Evolutionary conservation across 2,888 invertebrate species (phyloP), one percentile per base, ranked within the genome.

Genomic region (Diplazon laetatorius): DNA sequence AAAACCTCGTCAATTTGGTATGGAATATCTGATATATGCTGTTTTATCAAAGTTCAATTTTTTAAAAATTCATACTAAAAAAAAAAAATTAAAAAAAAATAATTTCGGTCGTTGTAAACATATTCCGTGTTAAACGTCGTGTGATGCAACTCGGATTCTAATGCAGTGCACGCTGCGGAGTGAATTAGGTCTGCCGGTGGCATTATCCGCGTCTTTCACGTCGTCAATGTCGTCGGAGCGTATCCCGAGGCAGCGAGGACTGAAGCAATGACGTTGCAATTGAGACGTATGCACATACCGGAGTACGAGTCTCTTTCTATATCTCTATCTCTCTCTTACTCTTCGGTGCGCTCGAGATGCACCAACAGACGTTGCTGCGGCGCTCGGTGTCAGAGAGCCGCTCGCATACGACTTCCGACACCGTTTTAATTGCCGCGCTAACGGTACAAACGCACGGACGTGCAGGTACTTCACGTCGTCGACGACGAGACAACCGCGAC

Each of bases 401-500:
- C 81, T n/a, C n/a, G 82, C 82, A 85, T 86, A 86, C 84, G 86
- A 88, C 86, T 88, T 86, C 88, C 89, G 86, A 89, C 89, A 89
- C 89, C 89, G 90, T 90, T 90, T 90, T 90, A 90, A 90, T 90
- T 90, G 89, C 86, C 81, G 78, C 81, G 81, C 82, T 90, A 90
- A 90, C 90, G 90, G 90, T 87, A 88, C 59, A 76, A 63, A 74
- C 69, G 48, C 60, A 69, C 70, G 73, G 68, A 75, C 48, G 72
- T 72, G 59, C 59, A 16, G 69, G 75, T 59, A 72, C 46, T 44
- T 72, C 44, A 46, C 55, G 55, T 20, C 55, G 30, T 14, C n/a
- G 30, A 55, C 44, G 37, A 25, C 50, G 44, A 39, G 63, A 69
- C 50, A 35, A 16, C 14, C 39, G 75, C 50, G 60, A 18, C 25